These are phyloP conservation scores for Epizoanthus stellaris DNA, from an alignment of 92 coral and sea anemone genomes.

Conservation along the genomic window DNA sequence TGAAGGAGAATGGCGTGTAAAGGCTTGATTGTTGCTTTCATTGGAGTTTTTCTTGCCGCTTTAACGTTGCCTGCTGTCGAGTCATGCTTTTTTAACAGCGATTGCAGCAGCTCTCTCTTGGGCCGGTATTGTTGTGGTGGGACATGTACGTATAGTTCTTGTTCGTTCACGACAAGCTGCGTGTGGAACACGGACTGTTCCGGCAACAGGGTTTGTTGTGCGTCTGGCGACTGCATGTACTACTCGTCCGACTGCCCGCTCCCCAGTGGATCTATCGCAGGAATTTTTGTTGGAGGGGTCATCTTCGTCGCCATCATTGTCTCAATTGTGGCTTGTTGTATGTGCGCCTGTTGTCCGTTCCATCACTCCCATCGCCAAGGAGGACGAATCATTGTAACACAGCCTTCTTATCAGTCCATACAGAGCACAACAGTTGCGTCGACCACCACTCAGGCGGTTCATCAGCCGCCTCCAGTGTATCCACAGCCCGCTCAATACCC, in stretches of 20 bases:
- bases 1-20: too few relatives aligned
- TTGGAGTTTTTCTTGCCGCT: too few relatives aligned
- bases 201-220: conserved; percentile 14
- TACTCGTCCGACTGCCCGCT: conserved; percentile 8
- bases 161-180: conserved; percentile 20
- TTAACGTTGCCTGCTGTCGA: too few relatives aligned
- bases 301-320: background rate
- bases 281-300: background rate
- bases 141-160: background rate
- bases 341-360: conserved; percentile 22
- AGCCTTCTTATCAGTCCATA: background rate
- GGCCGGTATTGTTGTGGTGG: conserved; percentile 21
- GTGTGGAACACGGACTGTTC: conserved; percentile 13
- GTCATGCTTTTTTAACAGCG: conserved; percentile 4
- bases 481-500: background rate
- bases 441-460: background rate
- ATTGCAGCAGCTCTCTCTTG: background rate
- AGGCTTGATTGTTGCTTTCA: too few relatives aligned
- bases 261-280: conserved; percentile 13
- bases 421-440: background rate
- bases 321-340: conserved; percentile 1
- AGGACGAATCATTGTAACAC: background rate
- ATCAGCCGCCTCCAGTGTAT: background rate
- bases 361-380: conserved; percentile 11
- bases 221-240: conserved; percentile 35